Evolutionary conservation across 1,140 invertebrate species (phyloP).

Genomic region (Aphaenogaster rudis): DNA sequence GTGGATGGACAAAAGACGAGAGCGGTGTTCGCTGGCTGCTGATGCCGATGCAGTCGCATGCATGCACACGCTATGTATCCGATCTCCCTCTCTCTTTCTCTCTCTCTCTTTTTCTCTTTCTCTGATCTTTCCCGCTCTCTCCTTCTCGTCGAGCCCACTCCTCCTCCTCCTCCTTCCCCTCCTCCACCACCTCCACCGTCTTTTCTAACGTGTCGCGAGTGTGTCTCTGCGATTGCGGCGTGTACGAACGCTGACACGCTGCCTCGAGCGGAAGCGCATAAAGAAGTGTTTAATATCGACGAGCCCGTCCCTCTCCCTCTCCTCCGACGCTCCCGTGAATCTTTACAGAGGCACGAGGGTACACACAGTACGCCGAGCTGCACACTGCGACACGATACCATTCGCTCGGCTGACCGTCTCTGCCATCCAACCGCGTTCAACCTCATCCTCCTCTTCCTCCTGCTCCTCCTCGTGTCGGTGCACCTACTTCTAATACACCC

Average conservation of each 20-base stretch:
- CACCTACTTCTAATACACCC: slow-evolving; percentile 49
- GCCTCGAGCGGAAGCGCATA: slow-evolving; percentile 57
- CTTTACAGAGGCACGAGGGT: slow-evolving; percentile 25
- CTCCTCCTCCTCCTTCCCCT: not conserved
- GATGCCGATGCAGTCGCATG: slow-evolving; percentile 55
- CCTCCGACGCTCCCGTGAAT: slow-evolving; percentile 30
- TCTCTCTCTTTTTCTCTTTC: slow-evolving; percentile 12
- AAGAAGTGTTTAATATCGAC: slow-evolving; percentile 62
- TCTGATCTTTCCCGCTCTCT: not conserved
- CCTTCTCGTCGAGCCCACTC: slow-evolving; percentile 36
- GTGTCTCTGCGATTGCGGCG: slow-evolving; percentile 56
- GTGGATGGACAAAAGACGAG: slow-evolving; percentile 79
- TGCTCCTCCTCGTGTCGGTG: slow-evolving; percentile 21
- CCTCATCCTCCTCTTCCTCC: slow-evolving; percentile 22
- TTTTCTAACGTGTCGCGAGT: slow-evolving; percentile 62
- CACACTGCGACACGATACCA: slow-evolving; percentile 49
- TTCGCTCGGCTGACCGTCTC: slow-evolving; percentile 45
- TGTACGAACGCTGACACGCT: slow-evolving; percentile 57
- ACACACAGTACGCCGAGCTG: not conserved
- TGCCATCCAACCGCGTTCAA: slow-evolving; percentile 48
- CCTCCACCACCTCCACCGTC: slow-evolving; percentile 1
- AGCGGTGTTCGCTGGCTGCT: slow-evolving; percentile 45
- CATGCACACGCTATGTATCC: slow-evolving; percentile 42
- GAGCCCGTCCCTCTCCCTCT: not conserved
- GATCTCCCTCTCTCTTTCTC: slow-evolving; percentile 7